Evolutionary conservation across 35 echinoderm and acorn worm genomes (phyloP), one percentile per base, ranked within the genome.

Genomic region (Strongylocentrotus purpuratus): DNA sequence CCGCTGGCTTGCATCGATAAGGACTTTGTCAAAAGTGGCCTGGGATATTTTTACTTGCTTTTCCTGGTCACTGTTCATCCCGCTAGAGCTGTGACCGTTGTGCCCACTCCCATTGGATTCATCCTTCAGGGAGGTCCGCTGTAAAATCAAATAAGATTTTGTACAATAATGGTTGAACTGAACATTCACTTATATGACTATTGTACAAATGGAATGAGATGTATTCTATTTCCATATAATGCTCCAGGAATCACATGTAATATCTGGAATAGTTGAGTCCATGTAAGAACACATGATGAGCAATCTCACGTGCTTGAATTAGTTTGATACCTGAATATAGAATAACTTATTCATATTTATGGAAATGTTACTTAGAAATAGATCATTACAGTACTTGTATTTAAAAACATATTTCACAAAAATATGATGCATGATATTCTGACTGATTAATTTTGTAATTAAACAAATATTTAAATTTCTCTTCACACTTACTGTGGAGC

Each of bases 21-120:
- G 91, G n/a, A 93, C 91, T 93, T 93, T 93, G 46, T 93, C 91
- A 93, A 93, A 93, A 4, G 91, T 93, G 31, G 91, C 91, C 18
- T 93, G 91, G 48, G 91, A 46, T 33, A 93, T 93, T n/a, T 93
- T 47, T 58, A 58, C 46, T 32, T 93, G 91, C 48, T 93, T 93
- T 7, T 93, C 91, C 91, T 93, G 91, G 48, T 93, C 91, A 58
- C 91, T 92, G 90, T 92, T 92, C 90, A 92, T 47, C 32, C 90
- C 90, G 41, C 90, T 93, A 0, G 91, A 93, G n/a, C 91, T 93
- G 28, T 47, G 91, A 14, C 91, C 91, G 31, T 47, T 50, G 12
- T 18, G 46, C 45, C 45, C 91, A 48, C 91, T 93, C 4, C 91
- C 91, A 93, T 93, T 93, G 15, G 91, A 93, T 58, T 93, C 91